A percentile compares a stretch with the other conserved stretches of the same genome.
Evolutionary conservation across 2,113 vertebrate species (phyloP).

Genomic region (Mormyrus lacerda): DNA sequence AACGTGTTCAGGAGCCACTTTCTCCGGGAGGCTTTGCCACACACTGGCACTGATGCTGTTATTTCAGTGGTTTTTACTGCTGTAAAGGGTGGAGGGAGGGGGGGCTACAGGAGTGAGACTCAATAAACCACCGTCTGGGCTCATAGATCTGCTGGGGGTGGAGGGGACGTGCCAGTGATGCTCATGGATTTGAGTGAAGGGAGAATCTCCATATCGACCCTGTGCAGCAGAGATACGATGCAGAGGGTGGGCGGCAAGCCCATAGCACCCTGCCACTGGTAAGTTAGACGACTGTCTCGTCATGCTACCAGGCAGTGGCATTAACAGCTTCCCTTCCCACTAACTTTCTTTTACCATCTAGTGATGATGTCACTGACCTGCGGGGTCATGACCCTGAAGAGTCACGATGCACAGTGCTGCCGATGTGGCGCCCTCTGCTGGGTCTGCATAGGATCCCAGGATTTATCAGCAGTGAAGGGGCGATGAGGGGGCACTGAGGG

Average conservation of each 20-base stretch:
- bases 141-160: neutral
- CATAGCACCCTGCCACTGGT: neutral
- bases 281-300: neutral
- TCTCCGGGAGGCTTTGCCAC: neutral
- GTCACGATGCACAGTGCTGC: neutral
- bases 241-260: too few relatives aligned
- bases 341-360: neutral
- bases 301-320: neutral
- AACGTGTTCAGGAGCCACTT: neutral
- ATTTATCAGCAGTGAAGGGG: neutral
- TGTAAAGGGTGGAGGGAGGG: neutral
- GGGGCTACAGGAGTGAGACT: neutral
- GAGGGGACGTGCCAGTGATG: neutral
- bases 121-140: neutral
- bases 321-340: neutral
- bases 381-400: neutral
- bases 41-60: neutral
- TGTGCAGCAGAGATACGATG: slow-evolving; percentile 2
- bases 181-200: neutral
- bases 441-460: neutral
- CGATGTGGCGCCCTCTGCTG: neutral
- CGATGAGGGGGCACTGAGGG: neutral
- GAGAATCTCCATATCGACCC: neutral
- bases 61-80: neutral
- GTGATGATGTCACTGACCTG: neutral